These are phyloP conservation scores for Pristionchus arcanus DNA, from an alignment of 2,888 invertebrate species.

Conservation along the genomic window DNA sequence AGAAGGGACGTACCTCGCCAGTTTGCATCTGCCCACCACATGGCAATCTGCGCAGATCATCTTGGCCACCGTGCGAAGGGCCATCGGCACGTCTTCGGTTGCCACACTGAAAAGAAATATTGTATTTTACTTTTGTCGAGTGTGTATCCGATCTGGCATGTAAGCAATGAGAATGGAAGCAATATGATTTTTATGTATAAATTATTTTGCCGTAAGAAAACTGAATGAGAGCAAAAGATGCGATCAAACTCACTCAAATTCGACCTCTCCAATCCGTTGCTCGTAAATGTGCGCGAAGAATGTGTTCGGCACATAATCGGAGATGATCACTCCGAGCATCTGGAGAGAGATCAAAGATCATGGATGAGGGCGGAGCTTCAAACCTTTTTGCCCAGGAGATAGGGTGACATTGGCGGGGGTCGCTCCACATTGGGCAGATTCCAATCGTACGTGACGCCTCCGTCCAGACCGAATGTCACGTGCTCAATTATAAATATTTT, in stretches of 20 bases:
- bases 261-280: conserved; percentile 69
- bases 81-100: conserved; percentile 65
- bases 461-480: conserved; percentile 76
- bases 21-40: conserved; percentile 69
- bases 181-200: too few relatives aligned
- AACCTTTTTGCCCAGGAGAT: conserved; percentile 55
- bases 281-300: conserved; percentile 74
- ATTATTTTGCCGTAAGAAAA: too few relatives aligned
- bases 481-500: conserved; percentile 62
- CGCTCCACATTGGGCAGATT: conserved; percentile 63
- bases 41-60: conserved; percentile 75
- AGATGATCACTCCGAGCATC: conserved; percentile 76
- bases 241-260: conserved; percentile 57
- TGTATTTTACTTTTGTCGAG: too few relatives aligned
- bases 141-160: too few relatives aligned
- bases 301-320: conserved; percentile 77
- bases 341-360: conserved; percentile 52
- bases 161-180: too few relatives aligned
- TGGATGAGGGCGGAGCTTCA: background rate
- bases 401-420: conserved; percentile 57
- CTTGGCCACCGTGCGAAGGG: conserved; percentile 71
- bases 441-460: conserved; percentile 74
- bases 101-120: conserved; percentile 56
- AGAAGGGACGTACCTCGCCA: conserved; percentile 67
- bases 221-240: background rate